Evolutionary conservation across 2,797 vertebrate species (phyloP).

Genomic region (Coranthus polyacanthus): DNA sequence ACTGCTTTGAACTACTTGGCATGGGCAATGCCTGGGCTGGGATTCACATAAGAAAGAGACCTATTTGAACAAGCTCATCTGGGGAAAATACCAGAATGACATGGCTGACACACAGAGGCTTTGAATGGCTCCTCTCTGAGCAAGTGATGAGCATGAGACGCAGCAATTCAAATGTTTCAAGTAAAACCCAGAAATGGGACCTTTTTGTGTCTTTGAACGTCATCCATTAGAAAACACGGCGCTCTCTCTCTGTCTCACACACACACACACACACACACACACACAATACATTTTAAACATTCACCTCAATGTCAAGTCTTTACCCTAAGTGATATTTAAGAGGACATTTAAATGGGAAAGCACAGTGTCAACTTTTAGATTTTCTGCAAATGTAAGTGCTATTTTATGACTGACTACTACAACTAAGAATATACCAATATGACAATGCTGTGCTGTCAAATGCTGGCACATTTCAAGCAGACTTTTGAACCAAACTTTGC

Average conservation of each 20-base stretch:
- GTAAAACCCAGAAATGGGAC: slow-evolving; percentile 69
- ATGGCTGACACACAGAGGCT: slow-evolving; percentile 74
- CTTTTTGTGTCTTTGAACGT: slow-evolving; percentile 70
- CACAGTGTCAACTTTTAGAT: slow-evolving; percentile 49
- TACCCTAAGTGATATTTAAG: slow-evolving; percentile 56
- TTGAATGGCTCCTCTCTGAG: slow-evolving; percentile 76
- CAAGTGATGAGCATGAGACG: slow-evolving; percentile 71
- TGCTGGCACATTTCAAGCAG: slow-evolving; percentile 1
- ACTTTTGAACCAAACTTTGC: slow-evolving; percentile 23
- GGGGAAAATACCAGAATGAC: slow-evolving; percentile 77
- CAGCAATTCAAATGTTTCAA: slow-evolving; percentile 75
- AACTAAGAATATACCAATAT: slow-evolving; percentile 18
- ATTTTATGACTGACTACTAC: slow-evolving; percentile 36
- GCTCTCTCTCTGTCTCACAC: slow-evolving; percentile 1
- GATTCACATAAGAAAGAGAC: slow-evolving; percentile 73
- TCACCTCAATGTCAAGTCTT: slow-evolving; percentile 46
- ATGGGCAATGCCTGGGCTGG: slow-evolving; percentile 71
- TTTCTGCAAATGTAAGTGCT: slow-evolving; percentile 20
- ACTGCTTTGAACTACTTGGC: slow-evolving; percentile 83
- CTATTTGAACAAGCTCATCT: slow-evolving; percentile 87
- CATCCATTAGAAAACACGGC: slow-evolving; percentile 58
- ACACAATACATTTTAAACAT: slow-evolving; percentile 50
- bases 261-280: slow-evolving; percentile 21
- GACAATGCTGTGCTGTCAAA: slow-evolving; percentile 11
- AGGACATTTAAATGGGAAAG: slow-evolving; percentile 34